Base-by-base conservation (phyloP, 2,888 invertebrate genomes). In the Dromius quadrimaculatus region DNA sequence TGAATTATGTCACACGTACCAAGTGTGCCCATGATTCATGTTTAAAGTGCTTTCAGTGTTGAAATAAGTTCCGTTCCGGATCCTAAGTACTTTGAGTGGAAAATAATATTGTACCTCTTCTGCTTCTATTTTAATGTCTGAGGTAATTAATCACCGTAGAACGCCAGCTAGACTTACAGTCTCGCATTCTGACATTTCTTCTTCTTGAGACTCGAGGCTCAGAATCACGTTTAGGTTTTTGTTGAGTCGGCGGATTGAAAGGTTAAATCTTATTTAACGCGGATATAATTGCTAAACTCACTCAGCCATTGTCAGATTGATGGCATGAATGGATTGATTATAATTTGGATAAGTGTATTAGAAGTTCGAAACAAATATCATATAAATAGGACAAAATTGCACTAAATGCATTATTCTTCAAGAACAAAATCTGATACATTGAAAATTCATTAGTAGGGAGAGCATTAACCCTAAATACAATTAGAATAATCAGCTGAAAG, bases 21-120 rank as follows among this genome's bases (percentile, higher is more conserved):
- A 59, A 68, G 59, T 68, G 68, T 68, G 43, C 23, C 68, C 57
- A 68, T 68, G 68, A 68, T 68, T 68, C 68, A 68, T 68, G 68
- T 68, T 68, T 68, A 68, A 68, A 68, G 68, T 68, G 68, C 57
- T 68, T 68, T 68, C 41, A 68, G 43, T 59, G 59, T 59, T 68
- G 57, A 68, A 68, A 68, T 68, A 68, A 68, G 68, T 68, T 59
- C 38, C 57, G 59, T 68, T 68, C 59, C 68, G 57, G 68, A 59
- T 68, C 17, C 68, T 68, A 68, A 68, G 68, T 68, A 68, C 68
- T 68, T 57, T 68, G 68, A 68, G 59, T 68, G 59, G 68, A 68
- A 68, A 59, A 68, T 68, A 59, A 68, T 68, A 68, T 59, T 68
- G 66, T 68, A 68, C 59, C 68, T 68, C 68, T 59, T 68, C 68